These are phyloP conservation scores for Rhizomys pruinosus DNA, from an alignment of 2,113 vertebrate species.

Conservation along the genomic window DNA sequence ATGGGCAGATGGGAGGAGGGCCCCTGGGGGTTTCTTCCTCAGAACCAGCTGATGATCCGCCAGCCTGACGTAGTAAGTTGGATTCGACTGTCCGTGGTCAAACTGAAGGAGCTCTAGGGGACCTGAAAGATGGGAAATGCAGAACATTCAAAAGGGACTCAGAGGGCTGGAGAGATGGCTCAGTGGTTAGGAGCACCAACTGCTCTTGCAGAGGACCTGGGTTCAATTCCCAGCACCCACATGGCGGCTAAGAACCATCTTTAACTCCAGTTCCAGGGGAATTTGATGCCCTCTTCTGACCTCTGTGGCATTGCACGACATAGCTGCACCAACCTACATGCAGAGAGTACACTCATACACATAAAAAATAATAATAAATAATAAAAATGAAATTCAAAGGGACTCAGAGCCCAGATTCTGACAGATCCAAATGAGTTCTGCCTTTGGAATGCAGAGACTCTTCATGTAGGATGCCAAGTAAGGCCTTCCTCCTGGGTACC, in stretches of 20 bases:
- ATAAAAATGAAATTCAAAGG: too few species aligned
- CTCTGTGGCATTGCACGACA: too few species aligned
- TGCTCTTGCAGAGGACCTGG: too few species aligned
- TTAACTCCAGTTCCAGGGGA: too few species aligned
- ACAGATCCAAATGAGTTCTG: not conserved
- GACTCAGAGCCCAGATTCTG: not conserved
- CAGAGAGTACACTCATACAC: too few species aligned
- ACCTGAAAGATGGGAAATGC: constrained; percentile 79
- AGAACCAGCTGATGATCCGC: constrained; percentile 85
- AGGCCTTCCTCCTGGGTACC: not conserved
- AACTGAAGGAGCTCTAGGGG: constrained; percentile 84
- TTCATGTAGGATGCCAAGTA: not conserved
- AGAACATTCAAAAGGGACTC: not conserved
- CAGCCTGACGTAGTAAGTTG: constrained; percentile 83
- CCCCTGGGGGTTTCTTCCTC: constrained; percentile 85
- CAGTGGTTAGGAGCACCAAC: too few species aligned
- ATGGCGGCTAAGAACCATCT: too few species aligned
- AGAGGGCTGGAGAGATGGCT: too few species aligned
- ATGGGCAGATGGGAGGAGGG: constrained; percentile 73
- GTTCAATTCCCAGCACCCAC: too few species aligned
- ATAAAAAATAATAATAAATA: too few species aligned
- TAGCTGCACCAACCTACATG: too few species aligned
- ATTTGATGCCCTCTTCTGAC: too few species aligned
- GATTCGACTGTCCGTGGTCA: constrained; percentile 80
- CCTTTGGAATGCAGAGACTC: not conserved